Evolutionary conservation across 2,888 invertebrate species (phyloP), one percentile per base, ranked within the genome.

Genomic region (Mythimna impura): DNA sequence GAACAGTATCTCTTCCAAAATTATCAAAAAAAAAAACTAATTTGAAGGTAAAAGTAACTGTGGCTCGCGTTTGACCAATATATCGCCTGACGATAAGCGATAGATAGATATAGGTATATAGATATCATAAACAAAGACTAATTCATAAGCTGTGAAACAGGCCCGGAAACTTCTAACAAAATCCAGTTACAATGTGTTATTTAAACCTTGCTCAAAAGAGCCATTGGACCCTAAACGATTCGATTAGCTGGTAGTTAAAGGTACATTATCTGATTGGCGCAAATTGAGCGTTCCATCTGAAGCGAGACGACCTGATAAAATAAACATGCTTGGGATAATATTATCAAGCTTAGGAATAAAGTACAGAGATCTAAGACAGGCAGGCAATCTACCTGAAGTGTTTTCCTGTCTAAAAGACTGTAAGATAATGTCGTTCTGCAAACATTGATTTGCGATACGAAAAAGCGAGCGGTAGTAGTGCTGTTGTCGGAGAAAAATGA

Each of bases 211-310:
- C 30, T 65, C 43, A 62, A 64, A 76, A 61, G 50, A 69, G 22
- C 62, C 20, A 58, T 54, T 43, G 20, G 30, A 60, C 66, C 65
- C 17, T 58, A 64, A 64, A 67, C 67, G 34, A 65, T 63, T 83
- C 61, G 75, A 78, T 82, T 67, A 74, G 50, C 64, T 66, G 22
- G 43, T 50, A 43, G n/a, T 61, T 14, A 62, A 78, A 70, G 66
- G 47, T 30, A 57, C 76, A 73, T 80, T 80, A 83, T 83, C 72
- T 75, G 81, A 83, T 80, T 75, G 80, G 71, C 72, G 69, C 47
- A 64, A 71, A 74, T 71, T 66, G 77, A 77, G 74, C 81, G 66
- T 71, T 34, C 60, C 67, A 71, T 80, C 67, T 55, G 52, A 76
- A 70, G 69, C 54, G 47, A 40, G 52, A 58, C 69, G 63, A 73